Evolutionary conservation across 2,888 invertebrate genomes (phyloP).

Genomic region (Drosophila testacea): DNA sequence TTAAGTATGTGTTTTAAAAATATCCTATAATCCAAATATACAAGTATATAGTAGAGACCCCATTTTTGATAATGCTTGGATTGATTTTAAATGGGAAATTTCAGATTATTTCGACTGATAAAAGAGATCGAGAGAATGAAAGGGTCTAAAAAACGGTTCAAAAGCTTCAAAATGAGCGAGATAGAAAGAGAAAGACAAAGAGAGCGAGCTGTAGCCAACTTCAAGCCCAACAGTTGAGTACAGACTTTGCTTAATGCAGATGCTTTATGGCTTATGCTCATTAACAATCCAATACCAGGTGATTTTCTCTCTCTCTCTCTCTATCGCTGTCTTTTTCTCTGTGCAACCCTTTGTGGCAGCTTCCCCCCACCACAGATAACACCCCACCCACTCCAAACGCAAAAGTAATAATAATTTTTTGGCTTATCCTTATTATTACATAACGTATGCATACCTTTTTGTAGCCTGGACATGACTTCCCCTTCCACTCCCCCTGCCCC

Average conservation of each 20-base stretch:
- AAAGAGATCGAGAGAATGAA: not conserved
- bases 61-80: too few relatives aligned
- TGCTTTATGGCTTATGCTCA: slow-evolving; percentile 38
- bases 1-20: too few relatives aligned
- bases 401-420: slow-evolving; percentile 83
- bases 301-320: not conserved
- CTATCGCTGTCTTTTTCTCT: slow-evolving; percentile 10
- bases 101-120: too few relatives aligned
- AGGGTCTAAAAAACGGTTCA: too few relatives aligned
- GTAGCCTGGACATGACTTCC: slow-evolving; percentile 7
- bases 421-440: slow-evolving; percentile 83
- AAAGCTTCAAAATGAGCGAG: not conserved
- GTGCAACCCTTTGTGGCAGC: slow-evolving; percentile 52
- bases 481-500: not conserved
- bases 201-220: slow-evolving; percentile 4
- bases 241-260: slow-evolving; percentile 8
- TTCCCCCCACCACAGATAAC: not conserved
- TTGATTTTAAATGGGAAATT: too few relatives aligned
- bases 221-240: not conserved
- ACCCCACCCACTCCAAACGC: slow-evolving; percentile 16
- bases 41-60: too few relatives aligned
- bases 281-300: slow-evolving; percentile 48
- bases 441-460: slow-evolving; percentile 82
- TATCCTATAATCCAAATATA: too few relatives aligned
- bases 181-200: not conserved